A percentile compares a stretch with the other conserved stretches of the same genome.
These are phyloP conservation scores for Chouioia cunea DNA, from an alignment of 2,888 invertebrate genomes.

Conservation along the genomic window DNA sequence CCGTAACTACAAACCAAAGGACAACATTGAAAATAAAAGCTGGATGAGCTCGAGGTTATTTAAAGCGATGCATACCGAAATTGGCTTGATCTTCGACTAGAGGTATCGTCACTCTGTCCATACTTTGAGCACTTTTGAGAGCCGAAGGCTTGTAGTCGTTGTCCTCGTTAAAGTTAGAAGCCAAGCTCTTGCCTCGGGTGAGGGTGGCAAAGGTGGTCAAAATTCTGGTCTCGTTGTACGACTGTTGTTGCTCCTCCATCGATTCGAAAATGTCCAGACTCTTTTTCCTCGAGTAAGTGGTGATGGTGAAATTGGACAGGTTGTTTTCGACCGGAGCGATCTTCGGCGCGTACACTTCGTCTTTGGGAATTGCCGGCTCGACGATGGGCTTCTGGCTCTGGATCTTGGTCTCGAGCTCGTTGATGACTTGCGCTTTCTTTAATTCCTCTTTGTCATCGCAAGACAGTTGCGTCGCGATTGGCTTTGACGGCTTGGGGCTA, in stretches of 20 bases:
- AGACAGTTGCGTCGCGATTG: constrained; percentile 6
- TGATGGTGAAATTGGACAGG: constrained; percentile 64
- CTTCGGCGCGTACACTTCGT: constrained; percentile 51
- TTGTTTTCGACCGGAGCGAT: constrained; percentile 63
- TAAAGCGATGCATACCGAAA: too few relatives aligned
- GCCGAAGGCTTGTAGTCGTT: background rate
- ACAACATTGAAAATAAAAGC: background rate
- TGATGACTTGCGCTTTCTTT: constrained; percentile 57
- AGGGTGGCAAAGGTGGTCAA: constrained; percentile 42
- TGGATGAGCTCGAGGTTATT: background rate
- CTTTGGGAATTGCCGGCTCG: constrained; percentile 42
- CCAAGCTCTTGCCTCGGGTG: constrained; percentile 35
- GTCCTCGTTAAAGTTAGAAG: constrained; percentile 31
- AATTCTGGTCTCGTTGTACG: constrained; percentile 10
- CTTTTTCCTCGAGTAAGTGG: constrained; percentile 62
- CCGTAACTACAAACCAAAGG: background rate
- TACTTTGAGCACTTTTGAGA: constrained; percentile 41
- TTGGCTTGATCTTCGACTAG: background rate
- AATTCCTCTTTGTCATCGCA: constrained; percentile 45
- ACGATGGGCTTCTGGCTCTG: constrained; percentile 48
- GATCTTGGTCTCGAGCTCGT: constrained; percentile 60
- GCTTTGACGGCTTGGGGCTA: background rate
- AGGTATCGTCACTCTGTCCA: constrained; percentile 31
- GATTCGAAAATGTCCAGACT: constrained; percentile 62
- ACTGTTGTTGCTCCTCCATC: constrained; percentile 43